phyloP scores from a whole-genome alignment of 2,113 vertebrate genomes.

The Colius striatus region DNA sequence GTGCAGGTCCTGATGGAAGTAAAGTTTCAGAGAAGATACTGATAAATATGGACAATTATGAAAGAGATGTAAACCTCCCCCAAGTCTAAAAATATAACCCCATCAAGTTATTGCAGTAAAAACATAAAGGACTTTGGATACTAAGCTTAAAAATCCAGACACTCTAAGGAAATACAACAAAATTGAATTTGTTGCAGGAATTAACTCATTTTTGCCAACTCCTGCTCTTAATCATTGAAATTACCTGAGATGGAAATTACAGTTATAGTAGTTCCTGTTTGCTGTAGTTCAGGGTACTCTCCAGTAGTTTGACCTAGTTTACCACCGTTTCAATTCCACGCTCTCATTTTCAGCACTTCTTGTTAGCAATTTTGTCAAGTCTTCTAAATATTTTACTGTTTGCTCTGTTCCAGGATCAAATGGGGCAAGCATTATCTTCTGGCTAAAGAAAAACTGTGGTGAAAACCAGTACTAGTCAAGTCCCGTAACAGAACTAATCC shows the following conservation, averaged over 20 bases:
- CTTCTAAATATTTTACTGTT: conserved; percentile 30
- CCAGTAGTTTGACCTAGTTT: conserved; percentile 35
- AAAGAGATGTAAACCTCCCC: neutral
- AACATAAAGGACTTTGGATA: neutral
- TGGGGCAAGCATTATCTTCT: conserved; percentile 1
- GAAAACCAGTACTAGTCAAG: neutral
- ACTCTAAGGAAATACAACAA: conserved; percentile 23
- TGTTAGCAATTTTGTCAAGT: neutral
- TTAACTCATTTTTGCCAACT: conserved; percentile 43
- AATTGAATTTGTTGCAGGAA: conserved; percentile 48
- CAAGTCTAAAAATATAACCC: neutral
- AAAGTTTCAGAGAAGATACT: neutral
- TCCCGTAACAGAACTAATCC: neutral
- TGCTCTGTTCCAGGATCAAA: neutral
- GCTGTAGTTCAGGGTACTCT: neutral
- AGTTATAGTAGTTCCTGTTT: neutral
- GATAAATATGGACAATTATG: neutral
- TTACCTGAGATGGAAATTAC: conserved; percentile 27
- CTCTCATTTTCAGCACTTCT: neutral
- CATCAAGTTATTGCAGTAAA: neutral
- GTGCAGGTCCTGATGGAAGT: neutral
- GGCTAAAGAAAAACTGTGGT: neutral
- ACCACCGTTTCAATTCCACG: neutral
- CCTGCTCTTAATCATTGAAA: conserved; percentile 39
- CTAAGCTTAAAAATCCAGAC: conserved; percentile 6